phyloP scores from a whole-genome alignment of 35 echinoderm and acorn worm genomes.

The Hemicentrotus pulcherrimus region DNA sequence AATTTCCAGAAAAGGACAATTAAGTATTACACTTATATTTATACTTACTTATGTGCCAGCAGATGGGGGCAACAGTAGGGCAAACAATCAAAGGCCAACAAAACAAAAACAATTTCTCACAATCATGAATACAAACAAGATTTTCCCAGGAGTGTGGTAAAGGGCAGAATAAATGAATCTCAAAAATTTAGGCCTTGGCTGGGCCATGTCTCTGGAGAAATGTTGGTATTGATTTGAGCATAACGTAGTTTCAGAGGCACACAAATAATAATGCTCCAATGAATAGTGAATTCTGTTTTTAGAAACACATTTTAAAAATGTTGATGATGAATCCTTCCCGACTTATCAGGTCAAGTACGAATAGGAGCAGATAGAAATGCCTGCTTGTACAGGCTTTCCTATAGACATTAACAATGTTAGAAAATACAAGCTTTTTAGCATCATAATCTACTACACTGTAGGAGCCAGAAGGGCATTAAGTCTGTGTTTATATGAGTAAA shows the following conservation, averaged over 20 bases:
- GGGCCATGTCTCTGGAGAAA: background rate
- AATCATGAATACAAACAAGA: slow-evolving; percentile 4
- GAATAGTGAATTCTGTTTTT: background rate
- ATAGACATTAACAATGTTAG: background rate
- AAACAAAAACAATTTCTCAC: background rate
- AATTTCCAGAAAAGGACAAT: too few relatives aligned
- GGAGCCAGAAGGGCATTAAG: too few relatives aligned
- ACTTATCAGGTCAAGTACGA: background rate
- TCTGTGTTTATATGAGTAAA: too few relatives aligned
- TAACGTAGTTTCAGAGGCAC: background rate
- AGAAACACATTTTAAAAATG: background rate
- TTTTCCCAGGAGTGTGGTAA: background rate
- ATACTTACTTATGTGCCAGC: too few relatives aligned
- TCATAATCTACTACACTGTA: too few relatives aligned
- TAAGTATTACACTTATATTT: too few relatives aligned
- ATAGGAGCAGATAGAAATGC: background rate
- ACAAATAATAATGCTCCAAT: background rate
- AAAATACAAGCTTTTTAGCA: too few relatives aligned
- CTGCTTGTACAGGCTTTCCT: background rate
- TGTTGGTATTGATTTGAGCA: background rate
- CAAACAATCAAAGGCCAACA: background rate
- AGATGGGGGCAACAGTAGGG: too few relatives aligned
- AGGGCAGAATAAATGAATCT: background rate
- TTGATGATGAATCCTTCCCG: background rate
- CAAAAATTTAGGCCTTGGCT: background rate